Conservation (phyloP, 2,113 vertebrate genomes). For the Acanthochromis polyacanthus region DNA sequence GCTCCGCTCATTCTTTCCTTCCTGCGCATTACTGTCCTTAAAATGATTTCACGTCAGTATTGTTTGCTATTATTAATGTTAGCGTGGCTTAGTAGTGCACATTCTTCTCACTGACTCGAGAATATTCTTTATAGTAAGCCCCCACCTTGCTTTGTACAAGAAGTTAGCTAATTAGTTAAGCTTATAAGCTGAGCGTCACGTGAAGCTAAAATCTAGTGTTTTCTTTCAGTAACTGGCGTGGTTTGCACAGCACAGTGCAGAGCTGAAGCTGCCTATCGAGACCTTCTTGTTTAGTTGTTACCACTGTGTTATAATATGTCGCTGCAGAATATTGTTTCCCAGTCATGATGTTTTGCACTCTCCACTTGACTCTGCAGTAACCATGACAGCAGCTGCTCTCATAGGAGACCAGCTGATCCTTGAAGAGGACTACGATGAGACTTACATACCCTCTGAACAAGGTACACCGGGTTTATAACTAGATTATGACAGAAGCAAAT, state of each 20-base stretch:
- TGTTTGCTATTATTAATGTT: not conserved
- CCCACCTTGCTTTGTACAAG: not conserved
- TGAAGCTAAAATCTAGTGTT: not conserved
- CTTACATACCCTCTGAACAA: constrained; percentile 86
- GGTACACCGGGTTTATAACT: constrained; percentile 54
- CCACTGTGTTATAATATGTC: not conserved
- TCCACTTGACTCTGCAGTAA: constrained; percentile 56
- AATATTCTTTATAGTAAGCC: not conserved
- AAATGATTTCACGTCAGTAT: not conserved
- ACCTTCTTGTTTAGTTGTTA: not conserved
- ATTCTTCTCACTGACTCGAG: not conserved
- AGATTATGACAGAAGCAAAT: not conserved
- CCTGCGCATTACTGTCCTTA: not conserved
- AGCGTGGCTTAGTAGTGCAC: too few relatives aligned
- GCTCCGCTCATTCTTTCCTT: not conserved
- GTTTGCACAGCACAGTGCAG: not conserved
- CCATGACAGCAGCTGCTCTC: constrained; percentile 82
- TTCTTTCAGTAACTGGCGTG: too few relatives aligned
- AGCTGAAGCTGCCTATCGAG: too few relatives aligned
- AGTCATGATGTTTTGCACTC: not conserved
- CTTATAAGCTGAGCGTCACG: constrained; percentile 1
- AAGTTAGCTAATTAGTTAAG: constrained; percentile 7
- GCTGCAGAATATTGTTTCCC: too few relatives aligned
- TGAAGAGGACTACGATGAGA: constrained; percentile 91
- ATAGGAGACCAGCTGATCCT: constrained; percentile 94